phyloP scores from a whole-genome alignment of 1,140 invertebrate species.

The Batillaria attramentaria region DNA sequence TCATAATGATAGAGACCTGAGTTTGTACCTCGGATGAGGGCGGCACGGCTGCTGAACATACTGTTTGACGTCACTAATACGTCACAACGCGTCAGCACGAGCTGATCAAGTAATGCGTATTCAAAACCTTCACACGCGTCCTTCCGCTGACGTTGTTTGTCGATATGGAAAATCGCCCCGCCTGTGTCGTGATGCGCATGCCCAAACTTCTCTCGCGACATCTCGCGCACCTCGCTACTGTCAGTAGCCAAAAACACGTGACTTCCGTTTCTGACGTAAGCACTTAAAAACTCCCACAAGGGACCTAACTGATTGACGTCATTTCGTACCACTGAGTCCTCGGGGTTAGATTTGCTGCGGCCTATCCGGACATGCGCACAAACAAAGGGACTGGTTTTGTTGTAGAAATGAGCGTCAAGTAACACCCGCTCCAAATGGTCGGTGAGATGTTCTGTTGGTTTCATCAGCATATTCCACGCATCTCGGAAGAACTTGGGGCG shows the following conservation, averaged over 20 bases:
- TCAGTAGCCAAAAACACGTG: slow-evolving; percentile 21
- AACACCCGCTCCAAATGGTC: background rate
- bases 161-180: slow-evolving; percentile 46
- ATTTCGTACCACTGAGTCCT: background rate
- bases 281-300: slow-evolving; percentile 8
- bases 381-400: slow-evolving; percentile 28
- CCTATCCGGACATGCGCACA: slow-evolving; percentile 53
- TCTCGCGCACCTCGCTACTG: background rate
- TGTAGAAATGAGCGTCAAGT: background rate
- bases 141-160: slow-evolving; percentile 12
- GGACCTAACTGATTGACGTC: background rate
- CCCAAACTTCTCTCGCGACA: background rate
- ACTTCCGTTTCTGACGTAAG: slow-evolving; percentile 18
- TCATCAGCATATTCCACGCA: slow-evolving; percentile 16
- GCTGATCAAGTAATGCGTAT: slow-evolving; percentile 1
- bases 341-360: slow-evolving; percentile 14
- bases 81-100: slow-evolving; percentile 3
- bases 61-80: background rate
- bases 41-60: background rate
- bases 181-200: slow-evolving; percentile 13
- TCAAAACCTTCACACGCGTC: background rate
- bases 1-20: background rate
- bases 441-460: background rate
- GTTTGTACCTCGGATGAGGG: background rate
- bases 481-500: background rate